These are phyloP conservation scores for Drosophila setifemur DNA, from an alignment of 1,140 invertebrate genomes.

Conservation along the genomic window DNA sequence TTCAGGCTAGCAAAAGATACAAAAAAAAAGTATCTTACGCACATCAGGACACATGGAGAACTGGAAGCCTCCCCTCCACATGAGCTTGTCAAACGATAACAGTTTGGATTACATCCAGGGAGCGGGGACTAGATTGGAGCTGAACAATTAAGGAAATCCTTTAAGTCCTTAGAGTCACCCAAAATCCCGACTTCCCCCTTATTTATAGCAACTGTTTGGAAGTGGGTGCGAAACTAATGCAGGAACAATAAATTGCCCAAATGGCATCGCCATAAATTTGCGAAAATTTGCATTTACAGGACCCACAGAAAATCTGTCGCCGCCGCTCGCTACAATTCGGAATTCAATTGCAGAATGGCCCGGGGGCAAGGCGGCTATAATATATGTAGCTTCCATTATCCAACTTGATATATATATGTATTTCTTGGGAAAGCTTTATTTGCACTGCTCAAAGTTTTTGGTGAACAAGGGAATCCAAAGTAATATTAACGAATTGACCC, in stretches of 20 bases:
- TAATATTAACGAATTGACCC: conserved; percentile 34
- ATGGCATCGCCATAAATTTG: conserved; percentile 38
- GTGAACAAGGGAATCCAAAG: conserved; percentile 6
- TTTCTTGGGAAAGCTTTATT: neutral
- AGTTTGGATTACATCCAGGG: conserved; percentile 40
- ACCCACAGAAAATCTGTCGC: conserved; percentile 19
- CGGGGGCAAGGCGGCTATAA: too few relatives aligned
- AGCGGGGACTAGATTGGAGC: neutral
- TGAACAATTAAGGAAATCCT: conserved; percentile 14
- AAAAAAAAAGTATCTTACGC: conserved; percentile 15
- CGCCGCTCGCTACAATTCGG: conserved; percentile 1
- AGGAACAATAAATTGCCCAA: conserved; percentile 33
- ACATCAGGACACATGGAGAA: too few relatives aligned
- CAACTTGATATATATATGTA: conserved; percentile 40
- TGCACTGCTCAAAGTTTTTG: neutral
- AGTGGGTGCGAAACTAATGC: conserved; percentile 29
- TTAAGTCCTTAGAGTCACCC: conserved; percentile 6
- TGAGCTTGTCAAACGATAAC: conserved; percentile 23
- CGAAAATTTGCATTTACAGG: conserved; percentile 43
- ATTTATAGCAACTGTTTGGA: neutral
- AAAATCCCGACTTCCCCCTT: neutral
- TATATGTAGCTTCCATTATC: too few relatives aligned
- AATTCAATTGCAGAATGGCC: conserved; percentile 27
- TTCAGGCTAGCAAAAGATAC: conserved; percentile 21
- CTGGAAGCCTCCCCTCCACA: conserved; percentile 3